Evolutionary conservation across 1,140 invertebrate genomes (phyloP).

Genomic region (Chrysoperla carnea): DNA sequence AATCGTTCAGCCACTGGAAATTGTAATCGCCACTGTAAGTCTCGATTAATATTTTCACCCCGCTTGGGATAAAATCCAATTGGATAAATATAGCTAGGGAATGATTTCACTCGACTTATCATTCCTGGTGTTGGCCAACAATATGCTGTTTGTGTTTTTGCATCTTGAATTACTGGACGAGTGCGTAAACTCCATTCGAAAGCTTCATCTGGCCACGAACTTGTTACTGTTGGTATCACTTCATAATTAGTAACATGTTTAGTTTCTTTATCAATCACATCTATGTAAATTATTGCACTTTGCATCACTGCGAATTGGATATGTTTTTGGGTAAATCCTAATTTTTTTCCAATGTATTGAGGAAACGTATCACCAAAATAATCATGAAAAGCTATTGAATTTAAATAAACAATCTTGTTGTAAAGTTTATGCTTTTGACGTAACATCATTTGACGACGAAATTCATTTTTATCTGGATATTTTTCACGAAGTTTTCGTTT

Average conservation of each 20-base stretch:
- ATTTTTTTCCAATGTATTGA: slow-evolving; percentile 25
- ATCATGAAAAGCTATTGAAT: slow-evolving; percentile 37
- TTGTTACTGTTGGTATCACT: slow-evolving; percentile 40
- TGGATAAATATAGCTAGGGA: slow-evolving; percentile 49
- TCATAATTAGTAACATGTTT: slow-evolving; percentile 28
- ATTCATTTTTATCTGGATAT: neutral
- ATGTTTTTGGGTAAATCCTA: slow-evolving; percentile 29
- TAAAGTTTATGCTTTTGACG: slow-evolving; percentile 10
- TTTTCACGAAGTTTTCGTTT: slow-evolving; percentile 16
- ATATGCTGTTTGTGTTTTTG: slow-evolving; percentile 31
- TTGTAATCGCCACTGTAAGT: slow-evolving; percentile 52
- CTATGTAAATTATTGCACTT: slow-evolving; percentile 37
- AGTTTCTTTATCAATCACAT: slow-evolving; percentile 22
- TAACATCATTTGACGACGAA: too few relatives aligned
- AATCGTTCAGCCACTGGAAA: slow-evolving; percentile 56
- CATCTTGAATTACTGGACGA: slow-evolving; percentile 29
- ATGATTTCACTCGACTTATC: slow-evolving; percentile 40
- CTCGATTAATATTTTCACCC: slow-evolving; percentile 31
- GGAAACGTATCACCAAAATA: slow-evolving; percentile 40
- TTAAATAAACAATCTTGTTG: slow-evolving; percentile 34
- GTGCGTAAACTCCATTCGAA: slow-evolving; percentile 40
- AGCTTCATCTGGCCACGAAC: slow-evolving; percentile 43
- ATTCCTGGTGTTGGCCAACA: slow-evolving; percentile 47
- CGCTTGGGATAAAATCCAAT: slow-evolving; percentile 40
- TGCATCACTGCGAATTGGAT: slow-evolving; percentile 28